phyloP scores from a whole-genome alignment of 2,113 vertebrate genomes.

The Paramisgurnus dabryanus region DNA sequence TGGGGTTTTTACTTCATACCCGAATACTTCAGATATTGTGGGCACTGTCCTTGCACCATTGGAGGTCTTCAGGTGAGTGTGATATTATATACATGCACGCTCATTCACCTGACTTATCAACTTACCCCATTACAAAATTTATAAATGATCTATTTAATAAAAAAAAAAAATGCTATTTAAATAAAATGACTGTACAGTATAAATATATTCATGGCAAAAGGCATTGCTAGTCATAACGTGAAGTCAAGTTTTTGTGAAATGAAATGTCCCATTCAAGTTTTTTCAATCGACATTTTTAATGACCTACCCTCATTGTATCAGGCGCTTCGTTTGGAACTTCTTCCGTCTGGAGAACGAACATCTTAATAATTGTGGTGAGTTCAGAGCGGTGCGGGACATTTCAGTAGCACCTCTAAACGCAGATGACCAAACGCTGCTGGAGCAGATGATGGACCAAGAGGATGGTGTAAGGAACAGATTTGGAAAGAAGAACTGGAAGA shows the following conservation, averaged over 20 bases:
- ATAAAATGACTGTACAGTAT: no score
- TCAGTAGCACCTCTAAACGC: constrained; percentile 96
- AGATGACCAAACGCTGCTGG: constrained; percentile 94
- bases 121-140: no score
- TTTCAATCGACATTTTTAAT: neutral
- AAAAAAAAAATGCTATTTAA: no score
- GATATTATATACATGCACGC: neutral
- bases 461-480: constrained; percentile 94
- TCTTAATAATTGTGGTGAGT: constrained; percentile 98
- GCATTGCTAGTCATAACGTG: no score
- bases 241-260: neutral
- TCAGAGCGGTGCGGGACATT: constrained; percentile 95
- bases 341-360: constrained; percentile 98
- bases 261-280: no score
- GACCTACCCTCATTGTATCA: constrained; percentile 53
- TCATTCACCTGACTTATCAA: neutral
- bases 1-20: constrained; percentile 67
- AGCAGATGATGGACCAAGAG: constrained; percentile 99
- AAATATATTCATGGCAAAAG: no score
- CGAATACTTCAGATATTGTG: constrained; percentile 80
- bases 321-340: constrained; percentile 99
- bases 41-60: constrained; percentile 89
- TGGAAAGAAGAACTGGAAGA: constrained; percentile 94
- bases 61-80: constrained; percentile 91
- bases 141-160: no score